Evolutionary conservation across 2,113 vertebrate species (phyloP).

Genomic region (Reinhardtius hippoglossoides): DNA sequence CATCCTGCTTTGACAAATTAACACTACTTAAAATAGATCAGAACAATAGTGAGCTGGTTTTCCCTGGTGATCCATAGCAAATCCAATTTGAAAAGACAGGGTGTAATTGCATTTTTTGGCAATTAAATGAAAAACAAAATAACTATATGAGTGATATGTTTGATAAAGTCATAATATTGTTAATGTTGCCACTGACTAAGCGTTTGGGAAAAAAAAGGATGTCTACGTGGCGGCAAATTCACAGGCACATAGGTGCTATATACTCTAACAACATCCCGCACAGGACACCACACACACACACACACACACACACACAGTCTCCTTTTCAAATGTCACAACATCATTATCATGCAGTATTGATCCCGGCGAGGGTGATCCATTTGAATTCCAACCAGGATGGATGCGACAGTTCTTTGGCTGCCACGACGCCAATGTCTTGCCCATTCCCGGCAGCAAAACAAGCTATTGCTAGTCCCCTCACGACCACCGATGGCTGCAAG

Average conservation of each 20-base stretch:
- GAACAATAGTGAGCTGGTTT: constrained; percentile 14
- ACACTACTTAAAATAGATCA: constrained; percentile 11
- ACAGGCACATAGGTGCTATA: background rate
- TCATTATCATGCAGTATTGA: constrained; percentile 74
- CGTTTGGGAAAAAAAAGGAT: background rate
- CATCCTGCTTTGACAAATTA: background rate
- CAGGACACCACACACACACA: constrained; percentile 16
- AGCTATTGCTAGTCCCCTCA: constrained; percentile 39
- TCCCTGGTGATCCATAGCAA: constrained; percentile 13
- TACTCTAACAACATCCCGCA: constrained; percentile 10
- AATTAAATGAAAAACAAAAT: background rate
- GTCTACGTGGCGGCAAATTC: background rate
- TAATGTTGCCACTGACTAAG: background rate
- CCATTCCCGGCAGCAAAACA: constrained; percentile 36
- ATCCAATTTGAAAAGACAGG: constrained; percentile 7
- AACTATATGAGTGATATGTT: too few relatives aligned
- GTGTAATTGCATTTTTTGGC: background rate
- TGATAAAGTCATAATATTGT: too few relatives aligned
- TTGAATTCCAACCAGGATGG: constrained; percentile 63
- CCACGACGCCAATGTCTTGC: constrained; percentile 11
- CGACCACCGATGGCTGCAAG: constrained; percentile 30
- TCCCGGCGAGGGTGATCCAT: constrained; percentile 49
- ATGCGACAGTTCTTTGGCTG: constrained; percentile 53
- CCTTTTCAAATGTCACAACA: constrained; percentile 57
- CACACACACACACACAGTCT: constrained; percentile 21